Conservation (phyloP, 1,140 invertebrate genomes). For the Eupristina koningsbergeri region DNA sequence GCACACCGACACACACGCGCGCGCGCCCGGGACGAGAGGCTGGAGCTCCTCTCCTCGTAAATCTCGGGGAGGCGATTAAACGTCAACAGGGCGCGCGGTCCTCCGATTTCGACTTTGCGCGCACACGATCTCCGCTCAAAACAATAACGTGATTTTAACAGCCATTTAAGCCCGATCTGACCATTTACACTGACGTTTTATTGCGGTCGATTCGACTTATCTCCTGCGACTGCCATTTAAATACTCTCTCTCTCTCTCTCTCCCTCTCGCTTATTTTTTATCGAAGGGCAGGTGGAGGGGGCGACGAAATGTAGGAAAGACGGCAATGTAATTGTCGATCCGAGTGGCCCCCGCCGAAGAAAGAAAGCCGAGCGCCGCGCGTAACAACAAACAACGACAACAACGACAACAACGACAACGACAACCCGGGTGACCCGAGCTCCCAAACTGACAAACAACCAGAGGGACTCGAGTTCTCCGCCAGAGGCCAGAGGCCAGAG, state of each 20-base stretch:
- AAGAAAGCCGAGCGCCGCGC: too few relatives aligned
- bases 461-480: too few relatives aligned
- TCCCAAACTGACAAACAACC: neutral
- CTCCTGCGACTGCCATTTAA: constrained; percentile 2
- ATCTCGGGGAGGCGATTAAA: constrained; percentile 63
- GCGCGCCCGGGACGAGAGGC: neutral
- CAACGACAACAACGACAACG: too few relatives aligned
- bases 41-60: constrained; percentile 59
- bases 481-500: neutral
- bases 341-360: too few relatives aligned
- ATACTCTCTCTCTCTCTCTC: too few relatives aligned
- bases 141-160: constrained; percentile 63
- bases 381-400: too few relatives aligned
- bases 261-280: neutral
- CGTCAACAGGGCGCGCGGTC: constrained; percentile 56
- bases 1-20: neutral
- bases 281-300: neutral
- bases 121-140: constrained; percentile 52
- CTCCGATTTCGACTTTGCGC: constrained; percentile 54
- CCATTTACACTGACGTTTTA: constrained; percentile 56
- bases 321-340: constrained; percentile 9
- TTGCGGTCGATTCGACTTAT: constrained; percentile 49
- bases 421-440: neutral
- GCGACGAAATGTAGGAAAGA: neutral
- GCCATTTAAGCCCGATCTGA: constrained; percentile 56